Percentiles rank a stretch among this genome's conserved stretches.
phyloP scores from a whole-genome alignment of 2,888 invertebrate genomes.

The Drosophila gaucha region DNA sequence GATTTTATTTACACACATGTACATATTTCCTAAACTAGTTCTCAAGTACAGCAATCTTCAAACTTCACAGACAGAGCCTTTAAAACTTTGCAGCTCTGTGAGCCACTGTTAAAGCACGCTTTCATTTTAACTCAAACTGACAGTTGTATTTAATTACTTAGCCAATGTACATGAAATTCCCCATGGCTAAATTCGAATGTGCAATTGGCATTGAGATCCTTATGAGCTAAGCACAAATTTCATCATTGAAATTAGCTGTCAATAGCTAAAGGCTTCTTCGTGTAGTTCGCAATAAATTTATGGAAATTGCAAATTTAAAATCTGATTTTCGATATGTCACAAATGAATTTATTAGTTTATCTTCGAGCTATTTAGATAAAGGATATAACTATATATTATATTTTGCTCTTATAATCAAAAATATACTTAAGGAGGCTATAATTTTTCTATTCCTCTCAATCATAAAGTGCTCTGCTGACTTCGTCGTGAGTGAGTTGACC shows the following conservation, averaged over 20 bases:
- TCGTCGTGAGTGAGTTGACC: background rate
- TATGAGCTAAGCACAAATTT: conserved; percentile 24
- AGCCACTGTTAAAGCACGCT: conserved; percentile 4
- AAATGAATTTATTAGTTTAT: background rate
- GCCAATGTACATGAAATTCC: conserved; percentile 4
- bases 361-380: too few relatives aligned
- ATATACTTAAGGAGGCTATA: background rate
- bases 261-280: background rate
- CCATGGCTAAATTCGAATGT: conserved; percentile 16
- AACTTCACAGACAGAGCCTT: conserved; percentile 4
- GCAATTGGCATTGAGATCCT: conserved; percentile 16
- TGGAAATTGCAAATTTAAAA: background rate
- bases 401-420: too few relatives aligned
- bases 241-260: conserved; percentile 29
- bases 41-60: conserved; percentile 2
- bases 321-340: background rate
- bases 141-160: conserved; percentile 46
- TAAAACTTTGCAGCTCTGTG: background rate
- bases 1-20: background rate
- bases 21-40: background rate
- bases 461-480: background rate
- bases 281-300: conserved; percentile 22
- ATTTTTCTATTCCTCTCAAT: too few relatives aligned
- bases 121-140: conserved; percentile 35
- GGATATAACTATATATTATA: too few relatives aligned